Evolutionary conservation across 1,140 invertebrate species (phyloP).

Genomic region (Wiebesia pumilae): DNA sequence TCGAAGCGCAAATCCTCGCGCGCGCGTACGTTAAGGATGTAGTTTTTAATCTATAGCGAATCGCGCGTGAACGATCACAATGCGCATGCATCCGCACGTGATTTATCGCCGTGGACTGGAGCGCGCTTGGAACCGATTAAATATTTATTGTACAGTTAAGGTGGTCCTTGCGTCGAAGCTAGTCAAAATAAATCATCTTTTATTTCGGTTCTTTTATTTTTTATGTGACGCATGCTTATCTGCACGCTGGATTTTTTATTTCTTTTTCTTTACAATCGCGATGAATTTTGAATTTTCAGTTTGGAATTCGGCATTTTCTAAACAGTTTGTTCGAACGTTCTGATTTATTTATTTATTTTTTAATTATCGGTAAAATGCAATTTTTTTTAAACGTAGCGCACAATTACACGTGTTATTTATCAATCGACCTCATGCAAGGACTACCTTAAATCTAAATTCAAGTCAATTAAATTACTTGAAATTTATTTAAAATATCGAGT

Average conservation of each 20-base stretch:
- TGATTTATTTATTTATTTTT: neutral
- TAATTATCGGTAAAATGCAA: neutral
- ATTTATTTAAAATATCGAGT: neutral
- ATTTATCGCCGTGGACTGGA: neutral
- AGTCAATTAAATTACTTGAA: conserved; percentile 27
- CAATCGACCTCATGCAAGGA: conserved; percentile 37
- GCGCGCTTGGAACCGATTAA: neutral
- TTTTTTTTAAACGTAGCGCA: neutral
- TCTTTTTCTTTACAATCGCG: neutral
- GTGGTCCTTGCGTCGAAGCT: conserved; percentile 43
- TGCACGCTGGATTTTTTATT: neutral
- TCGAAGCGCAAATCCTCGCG: neutral
- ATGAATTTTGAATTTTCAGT: neutral
- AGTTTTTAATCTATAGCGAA: neutral
- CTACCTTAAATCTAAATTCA: conserved; percentile 38
- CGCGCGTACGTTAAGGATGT: neutral
- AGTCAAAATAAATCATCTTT: conserved; percentile 33
- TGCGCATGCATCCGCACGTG: neutral
- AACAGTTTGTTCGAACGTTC: neutral
- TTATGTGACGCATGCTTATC: neutral
- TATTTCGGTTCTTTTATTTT: neutral
- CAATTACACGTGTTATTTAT: neutral
- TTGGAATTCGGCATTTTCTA: neutral
- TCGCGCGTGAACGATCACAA: neutral
- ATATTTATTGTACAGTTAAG: conserved; percentile 33